Percentiles rank a stretch among this genome's conserved stretches.
These are phyloP conservation scores for Micronycteris hirsuta DNA, from an alignment of 2,113 vertebrate species.

Conservation along the genomic window DNA sequence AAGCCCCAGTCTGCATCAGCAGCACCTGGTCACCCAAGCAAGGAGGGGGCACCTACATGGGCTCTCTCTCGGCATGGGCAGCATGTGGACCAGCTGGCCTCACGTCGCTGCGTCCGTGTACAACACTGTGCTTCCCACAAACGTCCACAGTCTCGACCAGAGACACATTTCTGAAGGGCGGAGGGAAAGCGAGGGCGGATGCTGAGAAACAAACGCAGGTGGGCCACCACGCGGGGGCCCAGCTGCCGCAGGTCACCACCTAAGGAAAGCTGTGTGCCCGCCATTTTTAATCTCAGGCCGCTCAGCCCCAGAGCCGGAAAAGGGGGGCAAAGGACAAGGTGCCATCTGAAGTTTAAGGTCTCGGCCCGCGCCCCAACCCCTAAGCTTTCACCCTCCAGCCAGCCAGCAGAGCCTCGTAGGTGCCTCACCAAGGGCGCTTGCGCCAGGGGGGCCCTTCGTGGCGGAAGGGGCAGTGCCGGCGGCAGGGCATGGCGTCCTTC, in stretches of 20 bases:
- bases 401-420: rapidly evolving
- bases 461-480: background rate
- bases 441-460: too few species aligned
- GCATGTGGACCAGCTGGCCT: conserved; percentile 80
- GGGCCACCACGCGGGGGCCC: rapidly evolving
- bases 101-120: conserved; percentile 73
- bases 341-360: rapidly evolving
- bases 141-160: conserved; percentile 81
- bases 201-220: background rate
- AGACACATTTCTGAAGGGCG: conserved; percentile 79
- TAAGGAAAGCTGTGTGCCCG: background rate
- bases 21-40: rapidly evolving
- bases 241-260: background rate
- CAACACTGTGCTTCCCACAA: conserved; percentile 78
- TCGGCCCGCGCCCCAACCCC: background rate
- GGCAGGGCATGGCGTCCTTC: too few species aligned
- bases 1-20: background rate
- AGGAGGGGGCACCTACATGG: conserved; percentile 75
- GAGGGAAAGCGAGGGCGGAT: background rate
- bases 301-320: background rate
- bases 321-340: background rate
- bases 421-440: background rate
- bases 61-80: conserved; percentile 76
- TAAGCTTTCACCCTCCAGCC: background rate
- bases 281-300: background rate